These are phyloP conservation scores for Steromphala cineraria DNA, from an alignment of 2,888 invertebrate genomes.

Conservation along the genomic window DNA sequence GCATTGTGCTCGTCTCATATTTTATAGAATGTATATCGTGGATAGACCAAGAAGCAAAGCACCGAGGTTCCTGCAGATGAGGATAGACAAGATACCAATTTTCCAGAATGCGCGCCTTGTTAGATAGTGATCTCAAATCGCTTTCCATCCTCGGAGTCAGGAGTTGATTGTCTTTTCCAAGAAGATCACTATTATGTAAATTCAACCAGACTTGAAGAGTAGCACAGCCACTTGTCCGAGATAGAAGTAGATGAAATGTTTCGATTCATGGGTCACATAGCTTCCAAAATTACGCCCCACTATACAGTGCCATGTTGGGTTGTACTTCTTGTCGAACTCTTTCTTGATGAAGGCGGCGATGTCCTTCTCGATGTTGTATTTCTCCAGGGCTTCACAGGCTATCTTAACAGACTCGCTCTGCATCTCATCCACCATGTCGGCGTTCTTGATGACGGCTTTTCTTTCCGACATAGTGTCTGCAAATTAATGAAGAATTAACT, in stretches of 20 bases:
- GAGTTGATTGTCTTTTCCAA: no score
- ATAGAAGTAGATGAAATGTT: conserved; percentile 99
- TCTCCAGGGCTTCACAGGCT: conserved; percentile 98
- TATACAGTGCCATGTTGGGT: conserved; percentile 99
- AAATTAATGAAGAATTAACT: no score
- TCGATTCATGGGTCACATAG: conserved; percentile 86
- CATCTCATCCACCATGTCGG: conserved; percentile 99
- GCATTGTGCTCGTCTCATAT: no score
- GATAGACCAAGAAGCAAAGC: no score
- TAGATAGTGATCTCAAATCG: no score
- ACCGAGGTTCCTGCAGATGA: no score
- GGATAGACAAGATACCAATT: no score
- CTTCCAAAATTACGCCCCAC: conserved; percentile 99
- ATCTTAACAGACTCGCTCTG: conserved; percentile 99
- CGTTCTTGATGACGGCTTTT: conserved; percentile 99
- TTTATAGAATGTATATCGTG: no score
- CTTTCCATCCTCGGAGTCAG: no score
- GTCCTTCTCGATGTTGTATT: conserved; percentile 99
- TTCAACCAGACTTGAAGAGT: conserved; percentile 96
- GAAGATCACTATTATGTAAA: background rate
- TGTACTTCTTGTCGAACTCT: conserved; percentile 99
- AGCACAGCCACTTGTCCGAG: conserved; percentile 98
- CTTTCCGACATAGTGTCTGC: conserved; percentile 56
- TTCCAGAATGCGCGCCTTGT: no score
- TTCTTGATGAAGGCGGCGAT: conserved; percentile 99